These are phyloP conservation scores for Andrena hattorfiana DNA, from an alignment of 2,888 invertebrate species.

Conservation along the genomic window DNA sequence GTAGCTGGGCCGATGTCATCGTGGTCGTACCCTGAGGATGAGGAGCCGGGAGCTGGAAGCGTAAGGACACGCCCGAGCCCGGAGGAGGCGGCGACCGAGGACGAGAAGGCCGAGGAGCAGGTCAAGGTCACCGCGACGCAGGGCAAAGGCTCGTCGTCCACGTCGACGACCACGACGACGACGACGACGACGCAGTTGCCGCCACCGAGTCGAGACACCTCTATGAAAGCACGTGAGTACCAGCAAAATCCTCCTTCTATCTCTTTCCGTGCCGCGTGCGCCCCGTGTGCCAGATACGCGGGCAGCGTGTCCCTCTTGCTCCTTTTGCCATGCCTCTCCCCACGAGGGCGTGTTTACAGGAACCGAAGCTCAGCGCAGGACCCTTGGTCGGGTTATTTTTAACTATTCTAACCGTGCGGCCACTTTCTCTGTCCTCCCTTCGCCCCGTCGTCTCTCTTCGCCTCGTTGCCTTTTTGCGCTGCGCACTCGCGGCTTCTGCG, in stretches of 20 bases:
- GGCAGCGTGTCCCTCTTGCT: constrained; percentile 29
- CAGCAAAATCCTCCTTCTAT: constrained; percentile 3
- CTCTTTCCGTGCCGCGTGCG: neutral
- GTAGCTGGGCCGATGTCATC: constrained; percentile 83
- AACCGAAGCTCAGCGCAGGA: constrained; percentile 70
- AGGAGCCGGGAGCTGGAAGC: constrained; percentile 80
- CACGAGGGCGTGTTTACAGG: constrained; percentile 72
- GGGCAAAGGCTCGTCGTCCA: constrained; percentile 65
- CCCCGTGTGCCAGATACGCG: constrained; percentile 1
- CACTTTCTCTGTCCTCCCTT: constrained; percentile 65
- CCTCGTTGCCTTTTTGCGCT: constrained; percentile 11
- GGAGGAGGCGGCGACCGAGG: constrained; percentile 61
- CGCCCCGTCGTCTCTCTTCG: constrained; percentile 30
- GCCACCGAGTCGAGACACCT: constrained; percentile 79
- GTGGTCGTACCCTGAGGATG: constrained; percentile 78
- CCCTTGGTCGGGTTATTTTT: constrained; percentile 74
- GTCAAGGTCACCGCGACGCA: constrained; percentile 70
- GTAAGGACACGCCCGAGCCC: constrained; percentile 77
- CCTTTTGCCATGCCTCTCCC: constrained; percentile 66
- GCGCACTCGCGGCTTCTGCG: constrained; percentile 14
- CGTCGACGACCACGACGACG: constrained; percentile 65
- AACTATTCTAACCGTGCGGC: constrained; percentile 69
- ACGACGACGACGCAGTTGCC: constrained; percentile 76
- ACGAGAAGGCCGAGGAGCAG: constrained; percentile 66
- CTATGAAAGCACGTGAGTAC: constrained; percentile 83